Base-by-base conservation (phyloP, 1,140 invertebrate species). In the Macrobrachium nipponense region DNA sequence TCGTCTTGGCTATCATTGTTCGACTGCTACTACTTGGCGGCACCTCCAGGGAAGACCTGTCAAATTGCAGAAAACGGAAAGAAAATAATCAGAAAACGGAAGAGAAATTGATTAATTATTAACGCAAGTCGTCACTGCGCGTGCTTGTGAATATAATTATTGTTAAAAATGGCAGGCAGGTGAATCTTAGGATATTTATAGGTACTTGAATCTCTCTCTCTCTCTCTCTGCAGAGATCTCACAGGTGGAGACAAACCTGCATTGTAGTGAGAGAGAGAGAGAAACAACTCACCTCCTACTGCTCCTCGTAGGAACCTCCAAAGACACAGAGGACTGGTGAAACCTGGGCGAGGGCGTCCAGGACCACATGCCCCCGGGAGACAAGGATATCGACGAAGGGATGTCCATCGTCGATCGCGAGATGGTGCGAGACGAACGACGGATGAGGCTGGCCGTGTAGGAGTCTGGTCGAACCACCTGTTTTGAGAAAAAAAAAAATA, bases 391-490 rank as follows among this genome's bases (percentile, higher is more conserved):
- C 66, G 72, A 17, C 14, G 80, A 81, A 4, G 44, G 44, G 11
- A 76, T 76, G 20, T 76, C 73, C 44, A 76, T 18, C 5, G 73
- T 76, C 15, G 17, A 36, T 36, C 70, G 70, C 70, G 84, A 86
- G 76, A 78, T 20, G 6, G 84, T 80, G 20, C 77, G 84, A 7
- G 84, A 86, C 11, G 77, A 86, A 2, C 84, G 51, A 14, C 84
- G 77, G 20, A 86, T 86, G 14, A 86, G 51, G 70, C 68, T 86
- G 44, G 84, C 84, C 20, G 84, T 86, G 66, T 60, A 86, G 59
- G 84, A 86, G 68, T 86, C 84, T 8, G 84, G 84, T 12, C 78
- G 84, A 3, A 86, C 84, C 2, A 86, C 78, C 84, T 86, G 64
- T 0, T 58, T 11, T 44, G 23, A 75, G 58, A 44, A 61, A 17